Conservation (phyloP, 2,113 vertebrate species). For the Pelecanus crispus region DNA sequence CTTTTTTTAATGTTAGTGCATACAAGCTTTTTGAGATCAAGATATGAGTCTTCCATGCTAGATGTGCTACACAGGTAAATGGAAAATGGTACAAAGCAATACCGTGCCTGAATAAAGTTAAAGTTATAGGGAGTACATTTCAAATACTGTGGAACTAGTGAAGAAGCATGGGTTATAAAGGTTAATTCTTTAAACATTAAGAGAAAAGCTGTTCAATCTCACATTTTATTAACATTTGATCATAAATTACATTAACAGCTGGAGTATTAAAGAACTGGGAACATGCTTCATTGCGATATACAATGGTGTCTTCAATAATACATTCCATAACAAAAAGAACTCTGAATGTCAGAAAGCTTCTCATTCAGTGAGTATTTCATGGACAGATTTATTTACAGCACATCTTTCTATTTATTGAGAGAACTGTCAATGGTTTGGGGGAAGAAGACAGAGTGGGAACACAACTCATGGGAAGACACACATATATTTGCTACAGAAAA, state of each 20-base stretch:
- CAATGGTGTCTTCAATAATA: neutral
- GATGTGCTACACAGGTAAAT: neutral
- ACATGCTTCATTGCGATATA: neutral
- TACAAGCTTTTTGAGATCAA: neutral
- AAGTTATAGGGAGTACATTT: neutral
- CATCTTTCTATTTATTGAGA: neutral
- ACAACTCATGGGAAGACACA: neutral
- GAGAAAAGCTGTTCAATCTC: neutral
- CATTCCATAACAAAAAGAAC: neutral
- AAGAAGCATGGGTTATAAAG: neutral
- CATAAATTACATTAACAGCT: neutral
- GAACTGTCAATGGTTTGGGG: neutral
- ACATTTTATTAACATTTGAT: neutral
- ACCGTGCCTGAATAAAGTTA: neutral
- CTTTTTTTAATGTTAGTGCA: neutral
- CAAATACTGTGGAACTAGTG: neutral
- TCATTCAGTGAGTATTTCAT: neutral
- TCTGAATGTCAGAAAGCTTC: neutral
- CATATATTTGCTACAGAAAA: neutral
- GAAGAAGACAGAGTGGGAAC: neutral
- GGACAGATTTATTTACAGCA: neutral
- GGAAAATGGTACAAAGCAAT: neutral
- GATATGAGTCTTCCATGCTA: neutral
- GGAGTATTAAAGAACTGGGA: neutral
- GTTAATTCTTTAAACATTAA: neutral